Percentiles rank a stretch among this genome's conserved stretches.
Conservation (phyloP, 2,113 vertebrate species). For the Leucopternis melanops region DNA sequence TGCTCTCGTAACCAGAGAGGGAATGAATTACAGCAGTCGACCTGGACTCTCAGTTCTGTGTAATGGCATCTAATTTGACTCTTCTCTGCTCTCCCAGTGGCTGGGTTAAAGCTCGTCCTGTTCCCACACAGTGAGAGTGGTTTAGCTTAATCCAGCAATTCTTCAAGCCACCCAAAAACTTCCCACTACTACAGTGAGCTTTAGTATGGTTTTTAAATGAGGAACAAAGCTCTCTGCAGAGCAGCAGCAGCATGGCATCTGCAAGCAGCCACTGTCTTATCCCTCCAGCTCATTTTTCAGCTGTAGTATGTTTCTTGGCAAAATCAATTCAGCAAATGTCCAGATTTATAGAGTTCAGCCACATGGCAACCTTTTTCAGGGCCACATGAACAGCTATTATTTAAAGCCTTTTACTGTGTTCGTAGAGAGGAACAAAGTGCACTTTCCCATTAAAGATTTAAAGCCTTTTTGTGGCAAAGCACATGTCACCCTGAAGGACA, state of each 20-base stretch:
- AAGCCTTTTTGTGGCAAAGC: slow-evolving; percentile 42
- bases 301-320: slow-evolving; percentile 37
- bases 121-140: background rate
- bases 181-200: background rate
- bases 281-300: slow-evolving; percentile 46
- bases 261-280: slow-evolving; percentile 7
- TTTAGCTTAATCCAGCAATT: background rate
- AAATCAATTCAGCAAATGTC: slow-evolving; percentile 60
- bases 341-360: slow-evolving; percentile 64
- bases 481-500: slow-evolving; percentile 55
- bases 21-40: background rate
- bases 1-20: background rate
- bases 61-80: background rate
- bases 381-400: slow-evolving; percentile 52
- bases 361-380: slow-evolving; percentile 57
- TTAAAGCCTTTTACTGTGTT: slow-evolving; percentile 61
- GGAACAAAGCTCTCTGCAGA: background rate
- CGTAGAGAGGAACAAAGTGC: slow-evolving; percentile 38
- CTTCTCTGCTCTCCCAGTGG: background rate
- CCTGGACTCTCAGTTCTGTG: background rate
- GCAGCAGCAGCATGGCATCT: background rate
- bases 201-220: background rate
- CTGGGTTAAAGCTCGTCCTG: background rate
- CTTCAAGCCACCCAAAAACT: background rate
- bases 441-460: slow-evolving; percentile 60